Evolutionary conservation across 1,140 invertebrate species (phyloP).

Genomic region (Aradophagus sp.): DNA sequence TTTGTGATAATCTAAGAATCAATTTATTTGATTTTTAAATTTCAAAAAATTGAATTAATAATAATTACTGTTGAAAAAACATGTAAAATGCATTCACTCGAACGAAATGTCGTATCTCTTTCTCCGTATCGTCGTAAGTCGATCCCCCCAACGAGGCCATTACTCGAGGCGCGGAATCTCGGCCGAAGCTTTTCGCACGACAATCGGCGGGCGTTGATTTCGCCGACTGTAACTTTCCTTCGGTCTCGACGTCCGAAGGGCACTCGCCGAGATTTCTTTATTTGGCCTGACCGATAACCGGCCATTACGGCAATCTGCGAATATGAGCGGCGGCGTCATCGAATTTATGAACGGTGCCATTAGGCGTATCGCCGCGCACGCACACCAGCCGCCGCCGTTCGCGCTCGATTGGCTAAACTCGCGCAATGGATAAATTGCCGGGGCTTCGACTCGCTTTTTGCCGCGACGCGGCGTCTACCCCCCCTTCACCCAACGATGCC

Average conservation of each 20-base stretch:
- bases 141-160: too few relatives aligned
- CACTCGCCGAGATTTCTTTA: slow-evolving; percentile 44
- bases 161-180: slow-evolving; percentile 22
- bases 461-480: slow-evolving; percentile 26
- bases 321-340: slow-evolving; percentile 33
- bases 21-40: too few relatives aligned
- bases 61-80: too few relatives aligned
- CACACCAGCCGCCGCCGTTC: slow-evolving; percentile 9
- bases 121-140: too few relatives aligned
- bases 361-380: slow-evolving; percentile 37
- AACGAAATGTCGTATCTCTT: too few relatives aligned
- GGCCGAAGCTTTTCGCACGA: too few relatives aligned
- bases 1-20: too few relatives aligned
- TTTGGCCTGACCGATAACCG: slow-evolving; percentile 46
- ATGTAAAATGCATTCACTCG: too few relatives aligned
- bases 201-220: too few relatives aligned
- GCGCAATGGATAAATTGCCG: slow-evolving; percentile 54
- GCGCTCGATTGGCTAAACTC: slow-evolving; percentile 51
- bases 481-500: slow-evolving; percentile 31
- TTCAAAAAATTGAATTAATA: too few relatives aligned
- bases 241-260: slow-evolving; percentile 3
- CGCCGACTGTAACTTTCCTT: slow-evolving; percentile 5
- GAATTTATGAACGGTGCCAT: slow-evolving; percentile 45
- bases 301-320: slow-evolving; percentile 39
- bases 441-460: slow-evolving; percentile 36